phyloP scores from a whole-genome alignment of 2,797 vertebrate species.

The Cyprinodon diabolis region DNA sequence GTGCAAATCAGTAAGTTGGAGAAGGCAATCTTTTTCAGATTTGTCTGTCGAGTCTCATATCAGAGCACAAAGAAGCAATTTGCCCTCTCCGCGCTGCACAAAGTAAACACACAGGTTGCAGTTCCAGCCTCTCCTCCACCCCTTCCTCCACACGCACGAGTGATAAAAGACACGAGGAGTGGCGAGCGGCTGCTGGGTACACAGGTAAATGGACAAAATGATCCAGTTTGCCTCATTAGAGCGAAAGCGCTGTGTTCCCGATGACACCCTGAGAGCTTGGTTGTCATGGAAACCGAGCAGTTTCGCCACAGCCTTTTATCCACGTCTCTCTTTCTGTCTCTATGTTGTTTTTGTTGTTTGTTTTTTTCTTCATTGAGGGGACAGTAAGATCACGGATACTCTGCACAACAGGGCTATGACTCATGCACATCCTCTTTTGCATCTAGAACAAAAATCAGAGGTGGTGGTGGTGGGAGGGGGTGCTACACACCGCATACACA shows the following conservation, averaged over 20 bases:
- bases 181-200: conserved; percentile 37
- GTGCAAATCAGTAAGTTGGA: conserved; percentile 57
- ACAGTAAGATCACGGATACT: conserved; percentile 67
- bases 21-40: conserved; percentile 65
- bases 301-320: conserved; percentile 72
- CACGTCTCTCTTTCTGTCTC: conserved; percentile 43
- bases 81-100: conserved; percentile 59
- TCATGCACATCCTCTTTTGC: conserved; percentile 59
- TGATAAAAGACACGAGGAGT: conserved; percentile 37
- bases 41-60: conserved; percentile 63
- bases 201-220: conserved; percentile 73
- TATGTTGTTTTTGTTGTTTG: neutral
- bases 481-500: conserved; percentile 10
- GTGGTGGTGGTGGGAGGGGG: conserved; percentile 7
- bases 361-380: conserved; percentile 61
- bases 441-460: conserved; percentile 57
- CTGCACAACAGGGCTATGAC: conserved; percentile 67
- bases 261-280: conserved; percentile 46
- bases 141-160: conserved; percentile 22
- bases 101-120: conserved; percentile 63
- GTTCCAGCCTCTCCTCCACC: neutral
- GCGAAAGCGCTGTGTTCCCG: conserved; percentile 63
- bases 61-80: conserved; percentile 65
- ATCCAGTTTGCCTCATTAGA: conserved; percentile 78
- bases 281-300: conserved; percentile 76